Evolutionary conservation across 2,113 vertebrate species (phyloP), one percentile per base, ranked within the genome.

Genomic region (Amia ocellicauda): DNA sequence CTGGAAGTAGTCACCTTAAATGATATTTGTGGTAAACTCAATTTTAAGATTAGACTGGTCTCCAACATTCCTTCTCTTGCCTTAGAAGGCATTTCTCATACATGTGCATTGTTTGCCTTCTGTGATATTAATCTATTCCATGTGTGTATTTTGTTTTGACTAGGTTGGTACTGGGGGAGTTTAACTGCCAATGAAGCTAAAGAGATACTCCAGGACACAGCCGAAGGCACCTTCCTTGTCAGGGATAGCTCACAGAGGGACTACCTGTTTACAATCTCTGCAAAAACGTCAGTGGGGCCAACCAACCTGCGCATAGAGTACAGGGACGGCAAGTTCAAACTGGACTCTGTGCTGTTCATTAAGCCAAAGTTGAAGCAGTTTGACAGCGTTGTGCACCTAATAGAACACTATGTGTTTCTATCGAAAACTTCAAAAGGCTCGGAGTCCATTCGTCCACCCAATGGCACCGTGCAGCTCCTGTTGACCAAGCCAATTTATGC

Each of bases 141-240:
- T 70, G 60, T 50, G 36, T 36, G 26, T 68, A 3, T 78, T 69
- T 43, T 59, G 73, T 24, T 71, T 67, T 77, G 73, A 14, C 45
- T 83, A 98, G 96, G 95, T 53, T 99, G 96, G 95, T 98, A 98
- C 82, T 98, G 96, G 96, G 95, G 95, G 68, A 88, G 85, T 70
- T 90, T 99, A 85, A 94, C 89, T 11, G 94, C 97, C 51, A 91
- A 89, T 47, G 93, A 96, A 88, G 96, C 95, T 78, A 96, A 95
- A 78, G 93, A 94, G 74, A 92, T 91, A 77, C 87, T 99, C 20
- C 93, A 92, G 81, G 90, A 96, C 66, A 83, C 93, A 0, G 78
- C 91, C 0, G 96, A 97, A 85, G 96, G 95, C 28, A 94, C 95
- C 31, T 98, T 98, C 81, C 88, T 98, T 78, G 87, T 98, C 68